Evolutionary conservation across 2,113 vertebrate genomes (phyloP), one percentile per base, ranked within the genome.

Genomic region (Abramis brama): DNA sequence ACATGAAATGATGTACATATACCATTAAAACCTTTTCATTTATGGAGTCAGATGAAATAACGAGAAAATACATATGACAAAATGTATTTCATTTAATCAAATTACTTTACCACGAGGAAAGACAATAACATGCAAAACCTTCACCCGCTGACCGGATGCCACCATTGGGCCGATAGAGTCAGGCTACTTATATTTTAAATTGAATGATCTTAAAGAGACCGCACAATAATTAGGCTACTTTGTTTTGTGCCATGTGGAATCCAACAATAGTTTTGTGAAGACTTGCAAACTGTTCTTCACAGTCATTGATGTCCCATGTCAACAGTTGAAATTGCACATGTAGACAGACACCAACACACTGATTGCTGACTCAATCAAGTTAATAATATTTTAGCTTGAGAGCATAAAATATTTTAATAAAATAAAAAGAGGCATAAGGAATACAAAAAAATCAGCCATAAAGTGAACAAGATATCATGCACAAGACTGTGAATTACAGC

Each of bases 261-360:
- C 10, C 15, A 9, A 17, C 30, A 33, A 33, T 33, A 33, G 90
- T 96, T 4, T 8, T 23, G 1, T 59, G 55, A 1, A 59, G 21
- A 3, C 55, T 59, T 59, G 2, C 7, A 23, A 47, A 52, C 59
- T 25, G 59, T 25, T 62, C n/a, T 23, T 59, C n/a, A 62, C n/a
- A 25, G 59, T 23, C 19, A 59, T 23, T 23, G 6, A 57, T 21
- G 19, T 21, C 5, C 19, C 19, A n/a, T 25, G 8, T 25, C 60
- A 27, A 5, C 4, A 27, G n/a, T 27, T 62, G 3, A 27, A 62
- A 27, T 62, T n/a, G 21, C 1, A 60, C 23, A 55, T 19, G 50
- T 17, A 55, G 5, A 50, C 47, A 55, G 5, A 60, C 59, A n/a
- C 23, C 25, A 10, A 60, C 60, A 62, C n/a, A 62, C n/a, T 25